Evolutionary conservation across 2,888 invertebrate genomes (phyloP).

Genomic region (Harpagoxenus sublaevis): DNA sequence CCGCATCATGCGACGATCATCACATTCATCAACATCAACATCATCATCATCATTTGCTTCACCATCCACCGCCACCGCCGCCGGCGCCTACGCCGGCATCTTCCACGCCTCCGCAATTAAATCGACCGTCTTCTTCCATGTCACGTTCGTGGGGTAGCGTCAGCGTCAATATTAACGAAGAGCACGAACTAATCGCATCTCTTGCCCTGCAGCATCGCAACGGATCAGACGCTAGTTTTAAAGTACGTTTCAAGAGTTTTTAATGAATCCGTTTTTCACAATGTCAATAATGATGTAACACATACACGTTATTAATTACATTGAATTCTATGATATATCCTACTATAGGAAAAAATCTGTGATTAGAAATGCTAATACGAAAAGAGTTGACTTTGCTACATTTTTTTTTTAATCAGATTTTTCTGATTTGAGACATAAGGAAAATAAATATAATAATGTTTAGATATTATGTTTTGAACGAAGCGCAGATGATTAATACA

Average conservation of each 20-base stretch:
- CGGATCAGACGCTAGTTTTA: conserved; percentile 94
- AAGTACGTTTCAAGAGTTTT: conserved; percentile 87
- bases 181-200: conserved; percentile 85
- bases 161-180: conserved; percentile 84
- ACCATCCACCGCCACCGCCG: conserved; percentile 86
- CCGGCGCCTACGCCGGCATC: conserved; percentile 90
- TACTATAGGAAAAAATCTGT: neutral
- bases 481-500: no score
- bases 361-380: neutral
- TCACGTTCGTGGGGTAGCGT: conserved; percentile 88
- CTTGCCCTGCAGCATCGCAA: conserved; percentile 89
- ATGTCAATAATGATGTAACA: neutral
- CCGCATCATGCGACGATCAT: conserved; percentile 85
- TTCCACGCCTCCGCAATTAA: conserved; percentile 88
- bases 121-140: conserved; percentile 86
- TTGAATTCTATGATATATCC: neutral
- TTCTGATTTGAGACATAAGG: neutral
- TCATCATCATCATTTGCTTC: conserved; percentile 74
- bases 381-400: neutral
- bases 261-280: neutral
- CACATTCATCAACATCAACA: conserved; percentile 82
- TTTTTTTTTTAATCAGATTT: neutral
- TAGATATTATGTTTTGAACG: no score
- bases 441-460: neutral
- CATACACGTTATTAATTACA: neutral